Evolutionary conservation across 2,113 vertebrate species (phyloP).

Genomic region (Stegastes partitus): DNA sequence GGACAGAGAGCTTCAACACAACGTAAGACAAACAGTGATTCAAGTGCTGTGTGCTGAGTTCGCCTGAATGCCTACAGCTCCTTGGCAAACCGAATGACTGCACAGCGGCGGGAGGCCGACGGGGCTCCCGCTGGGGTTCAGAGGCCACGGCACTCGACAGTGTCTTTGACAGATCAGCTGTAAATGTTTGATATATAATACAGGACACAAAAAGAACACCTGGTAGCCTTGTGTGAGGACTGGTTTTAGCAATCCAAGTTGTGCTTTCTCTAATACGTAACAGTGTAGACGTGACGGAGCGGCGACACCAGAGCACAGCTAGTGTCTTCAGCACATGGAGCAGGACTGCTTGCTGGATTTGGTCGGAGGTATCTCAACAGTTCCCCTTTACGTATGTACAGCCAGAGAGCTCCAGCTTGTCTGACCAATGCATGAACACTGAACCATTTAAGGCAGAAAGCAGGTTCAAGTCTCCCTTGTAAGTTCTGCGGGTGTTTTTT

Average conservation of each 20-base stretch:
- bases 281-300: conserved; percentile 63
- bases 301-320: conserved; percentile 42
- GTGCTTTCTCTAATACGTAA: conserved; percentile 79
- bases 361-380: conserved; percentile 64
- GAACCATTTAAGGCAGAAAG: conserved; percentile 81
- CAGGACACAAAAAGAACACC: conserved; percentile 30
- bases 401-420: conserved; percentile 71
- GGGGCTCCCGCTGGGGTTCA: neutral
- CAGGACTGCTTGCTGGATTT: conserved; percentile 68
- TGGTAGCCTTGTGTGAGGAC: conserved; percentile 61
- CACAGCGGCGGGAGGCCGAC: conserved; percentile 37
- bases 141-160: conserved; percentile 54
- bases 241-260: conserved; percentile 68
- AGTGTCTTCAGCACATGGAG: conserved; percentile 59
- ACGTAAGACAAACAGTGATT: conserved; percentile 76
- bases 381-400: conserved; percentile 70
- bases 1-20: conserved; percentile 42
- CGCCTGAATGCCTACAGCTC: conserved; percentile 52
- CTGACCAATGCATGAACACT: conserved; percentile 37
- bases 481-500: conserved; percentile 63
- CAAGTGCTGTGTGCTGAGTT: conserved; percentile 60
- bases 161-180: conserved; percentile 60
- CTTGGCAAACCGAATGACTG: conserved; percentile 64
- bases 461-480: conserved; percentile 79
- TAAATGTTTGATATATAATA: conserved; percentile 18